These are phyloP conservation scores for Telmatherina bonti DNA, from an alignment of 2,797 vertebrate genomes.

Conservation along the genomic window DNA sequence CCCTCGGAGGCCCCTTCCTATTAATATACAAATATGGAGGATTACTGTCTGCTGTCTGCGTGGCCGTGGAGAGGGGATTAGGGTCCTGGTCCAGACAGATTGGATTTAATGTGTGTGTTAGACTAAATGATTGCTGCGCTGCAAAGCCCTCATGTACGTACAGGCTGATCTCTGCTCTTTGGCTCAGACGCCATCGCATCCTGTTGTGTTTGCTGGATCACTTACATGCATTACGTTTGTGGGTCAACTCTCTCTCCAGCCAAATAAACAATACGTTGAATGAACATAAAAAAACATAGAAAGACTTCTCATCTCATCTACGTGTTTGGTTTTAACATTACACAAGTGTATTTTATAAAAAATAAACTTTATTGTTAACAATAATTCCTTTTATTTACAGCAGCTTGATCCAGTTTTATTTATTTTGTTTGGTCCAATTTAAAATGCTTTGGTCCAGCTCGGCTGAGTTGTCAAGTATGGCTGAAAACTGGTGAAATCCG, in stretches of 20 bases:
- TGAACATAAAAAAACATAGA: no score
- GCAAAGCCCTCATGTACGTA: slow-evolving; percentile 63
- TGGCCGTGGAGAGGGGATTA: slow-evolving; percentile 74
- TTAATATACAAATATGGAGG: slow-evolving; percentile 82
- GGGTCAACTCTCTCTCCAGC: background rate
- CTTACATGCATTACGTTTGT: slow-evolving; percentile 23
- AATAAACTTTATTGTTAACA: no score
- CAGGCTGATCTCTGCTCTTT: slow-evolving; percentile 60
- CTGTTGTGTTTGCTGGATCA: slow-evolving; percentile 52
- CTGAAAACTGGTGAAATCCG: no score
- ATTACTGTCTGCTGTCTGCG: slow-evolving; percentile 79
- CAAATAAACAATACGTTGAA: no score
- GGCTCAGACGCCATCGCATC: slow-evolving; percentile 36
- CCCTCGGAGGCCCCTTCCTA: slow-evolving; percentile 55
- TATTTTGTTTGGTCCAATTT: no score
- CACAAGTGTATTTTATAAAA: no score
- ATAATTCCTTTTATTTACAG: no score
- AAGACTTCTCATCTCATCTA: no score
- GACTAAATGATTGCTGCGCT: slow-evolving; percentile 66
- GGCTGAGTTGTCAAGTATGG: no score
- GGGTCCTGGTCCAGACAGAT: slow-evolving; percentile 75
- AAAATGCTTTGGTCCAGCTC: no score
- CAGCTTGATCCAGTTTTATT: no score
- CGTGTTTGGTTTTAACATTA: no score
- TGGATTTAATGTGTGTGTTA: slow-evolving; percentile 76